Conservation (phyloP, 2,797 vertebrate species). For the Enteromius unitaeniatus region DNA sequence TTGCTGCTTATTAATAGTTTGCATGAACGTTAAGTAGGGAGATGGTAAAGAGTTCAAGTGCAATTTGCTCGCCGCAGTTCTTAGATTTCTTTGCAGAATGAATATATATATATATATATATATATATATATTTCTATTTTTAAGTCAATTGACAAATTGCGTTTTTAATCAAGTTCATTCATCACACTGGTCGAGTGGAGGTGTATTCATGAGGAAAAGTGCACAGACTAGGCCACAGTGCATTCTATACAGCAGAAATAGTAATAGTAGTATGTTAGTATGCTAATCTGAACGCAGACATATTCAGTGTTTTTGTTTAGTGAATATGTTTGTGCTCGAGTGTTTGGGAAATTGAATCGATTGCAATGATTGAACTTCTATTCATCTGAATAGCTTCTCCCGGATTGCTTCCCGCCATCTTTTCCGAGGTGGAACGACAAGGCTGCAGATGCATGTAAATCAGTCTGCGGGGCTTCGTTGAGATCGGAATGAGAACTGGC, state of each 20-base stretch:
- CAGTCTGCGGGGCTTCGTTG: constrained; percentile 52
- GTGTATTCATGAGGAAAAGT: not conserved
- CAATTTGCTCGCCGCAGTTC: not conserved
- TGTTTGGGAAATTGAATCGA: constrained; percentile 47
- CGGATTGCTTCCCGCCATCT: constrained; percentile 42
- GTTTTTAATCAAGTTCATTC: not conserved
- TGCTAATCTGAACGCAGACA: not conserved
- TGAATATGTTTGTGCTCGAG: constrained; percentile 27
- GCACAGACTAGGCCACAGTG: not conserved
- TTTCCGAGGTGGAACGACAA: constrained; percentile 25
- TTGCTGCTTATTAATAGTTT: not conserved
- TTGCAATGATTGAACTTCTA: constrained; percentile 53
- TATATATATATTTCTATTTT: too few relatives aligned
- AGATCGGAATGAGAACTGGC: constrained; percentile 48
- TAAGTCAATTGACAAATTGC: not conserved
- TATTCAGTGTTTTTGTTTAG: constrained; percentile 23
- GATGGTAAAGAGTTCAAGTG: not conserved
- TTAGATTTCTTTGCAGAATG: not conserved
- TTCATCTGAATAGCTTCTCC: constrained; percentile 54
- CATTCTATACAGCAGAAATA: not conserved
- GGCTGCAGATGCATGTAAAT: constrained; percentile 62
- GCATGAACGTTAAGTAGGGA: not conserved
- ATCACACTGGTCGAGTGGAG: not conserved
- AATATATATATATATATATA: too few relatives aligned
- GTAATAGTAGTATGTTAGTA: constrained; percentile 16